phyloP scores from a whole-genome alignment of 2,888 invertebrate genomes.

The Polia nebulosa region DNA sequence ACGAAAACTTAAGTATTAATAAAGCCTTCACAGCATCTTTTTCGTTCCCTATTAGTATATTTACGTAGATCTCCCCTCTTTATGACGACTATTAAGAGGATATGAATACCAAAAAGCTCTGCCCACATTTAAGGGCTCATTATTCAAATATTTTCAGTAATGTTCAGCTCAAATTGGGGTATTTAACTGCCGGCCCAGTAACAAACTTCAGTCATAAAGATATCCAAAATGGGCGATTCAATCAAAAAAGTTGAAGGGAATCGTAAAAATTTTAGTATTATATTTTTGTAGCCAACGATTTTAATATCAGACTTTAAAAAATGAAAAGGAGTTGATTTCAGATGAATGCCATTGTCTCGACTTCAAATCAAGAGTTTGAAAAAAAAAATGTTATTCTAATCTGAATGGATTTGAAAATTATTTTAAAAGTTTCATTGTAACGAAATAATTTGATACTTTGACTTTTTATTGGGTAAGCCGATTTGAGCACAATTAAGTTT shows the following conservation, averaged over 20 bases:
- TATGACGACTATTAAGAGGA: constrained; percentile 47
- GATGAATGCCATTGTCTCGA: constrained; percentile 44
- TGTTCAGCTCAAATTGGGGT: constrained; percentile 56
- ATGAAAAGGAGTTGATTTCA: constrained; percentile 54
- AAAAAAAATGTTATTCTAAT: constrained; percentile 5
- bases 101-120: constrained; percentile 58
- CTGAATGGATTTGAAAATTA: constrained; percentile 32
- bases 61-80: constrained; percentile 15
- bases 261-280: constrained; percentile 57
- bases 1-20: constrained; percentile 19
- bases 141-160: constrained; percentile 65
- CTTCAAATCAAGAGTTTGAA: constrained; percentile 27
- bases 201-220: constrained; percentile 63
- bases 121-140: constrained; percentile 46
- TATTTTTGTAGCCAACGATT: constrained; percentile 53
- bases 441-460: constrained; percentile 34
- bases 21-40: constrained; percentile 13
- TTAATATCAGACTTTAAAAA: constrained; percentile 48
- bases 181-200: constrained; percentile 61
- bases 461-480: constrained; percentile 21
- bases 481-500: constrained; percentile 10
- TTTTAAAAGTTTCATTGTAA: constrained; percentile 31
- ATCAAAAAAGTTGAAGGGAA: constrained; percentile 61
- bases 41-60: constrained; percentile 34
- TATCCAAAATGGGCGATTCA: constrained; percentile 62